phyloP scores from a whole-genome alignment of 2,797 vertebrate species.

The Hippocampus kuda region DNA sequence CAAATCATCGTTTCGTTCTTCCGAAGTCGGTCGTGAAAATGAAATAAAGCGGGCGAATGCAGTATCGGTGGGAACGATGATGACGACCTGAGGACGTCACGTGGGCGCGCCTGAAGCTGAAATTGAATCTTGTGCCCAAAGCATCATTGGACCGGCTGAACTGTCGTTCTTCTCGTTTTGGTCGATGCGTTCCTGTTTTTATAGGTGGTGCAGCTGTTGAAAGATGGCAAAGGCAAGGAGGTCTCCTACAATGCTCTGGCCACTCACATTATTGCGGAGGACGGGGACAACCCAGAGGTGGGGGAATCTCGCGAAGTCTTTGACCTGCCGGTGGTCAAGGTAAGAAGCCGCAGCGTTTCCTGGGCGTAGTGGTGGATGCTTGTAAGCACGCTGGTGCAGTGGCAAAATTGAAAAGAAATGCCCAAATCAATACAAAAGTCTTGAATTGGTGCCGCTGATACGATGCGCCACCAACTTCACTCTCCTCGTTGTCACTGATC shows the following conservation, averaged over 20 bases:
- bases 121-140: not conserved
- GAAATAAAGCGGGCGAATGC: too few species aligned
- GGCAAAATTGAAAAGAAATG: too few species aligned
- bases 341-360: slow-evolving; percentile 34
- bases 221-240: slow-evolving; percentile 92
- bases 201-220: slow-evolving; percentile 87
- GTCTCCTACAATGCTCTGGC: slow-evolving; percentile 95
- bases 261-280: slow-evolving; percentile 93
- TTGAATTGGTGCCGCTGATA: too few species aligned
- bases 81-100: not conserved
- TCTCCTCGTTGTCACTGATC: too few species aligned
- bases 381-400: too few species aligned
- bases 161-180: not conserved
- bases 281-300: slow-evolving; percentile 94
- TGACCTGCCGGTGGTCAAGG: slow-evolving; percentile 94
- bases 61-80: not conserved
- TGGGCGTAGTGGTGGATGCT: not conserved
- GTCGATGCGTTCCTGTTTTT: not conserved
- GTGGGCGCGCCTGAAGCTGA: not conserved
- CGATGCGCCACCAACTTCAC: too few species aligned
- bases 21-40: not conserved
- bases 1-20: not conserved
- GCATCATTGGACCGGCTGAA: not conserved
- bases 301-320: slow-evolving; percentile 95
- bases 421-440: too few species aligned